Evolutionary conservation across 2,113 vertebrate species (phyloP).

Genomic region (Tricholaema leucomelas): DNA sequence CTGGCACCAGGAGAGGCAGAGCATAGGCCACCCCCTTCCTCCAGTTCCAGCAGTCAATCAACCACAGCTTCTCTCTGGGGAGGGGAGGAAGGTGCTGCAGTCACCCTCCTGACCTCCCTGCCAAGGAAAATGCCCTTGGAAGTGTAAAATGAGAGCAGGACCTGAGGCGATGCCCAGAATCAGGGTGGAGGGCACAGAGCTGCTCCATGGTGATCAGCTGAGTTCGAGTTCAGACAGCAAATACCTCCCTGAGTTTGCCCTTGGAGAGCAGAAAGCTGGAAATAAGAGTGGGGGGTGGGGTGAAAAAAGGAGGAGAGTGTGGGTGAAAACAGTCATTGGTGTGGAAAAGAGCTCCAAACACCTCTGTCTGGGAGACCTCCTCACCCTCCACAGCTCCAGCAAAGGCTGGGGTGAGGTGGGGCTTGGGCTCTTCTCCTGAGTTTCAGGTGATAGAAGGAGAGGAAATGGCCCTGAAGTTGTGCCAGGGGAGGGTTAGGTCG

Average conservation of each 20-base stretch:
- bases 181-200: neutral
- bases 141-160: neutral
- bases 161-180: neutral
- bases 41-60: neutral
- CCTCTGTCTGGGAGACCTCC: no score
- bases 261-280: neutral
- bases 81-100: neutral
- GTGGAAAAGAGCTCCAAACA: neutral
- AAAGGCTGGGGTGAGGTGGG: no score
- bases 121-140: neutral
- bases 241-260: neutral
- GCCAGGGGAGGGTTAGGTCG: no score
- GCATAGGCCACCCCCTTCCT: neutral
- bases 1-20: neutral
- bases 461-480: no score
- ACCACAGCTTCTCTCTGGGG: neutral
- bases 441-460: no score
- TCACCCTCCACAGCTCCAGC: no score
- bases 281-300: neutral
- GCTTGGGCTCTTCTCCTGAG: no score
- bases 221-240: fast-evolving
- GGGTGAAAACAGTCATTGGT: constrained; percentile 6
- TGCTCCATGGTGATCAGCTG: neutral
- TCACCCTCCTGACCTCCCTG: neutral
- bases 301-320: no score